Percentiles rank a stretch among this genome's conserved stretches.
These are phyloP conservation scores for Heteromurus nitidus DNA, from an alignment of 2,888 invertebrate genomes.

Conservation along the genomic window DNA sequence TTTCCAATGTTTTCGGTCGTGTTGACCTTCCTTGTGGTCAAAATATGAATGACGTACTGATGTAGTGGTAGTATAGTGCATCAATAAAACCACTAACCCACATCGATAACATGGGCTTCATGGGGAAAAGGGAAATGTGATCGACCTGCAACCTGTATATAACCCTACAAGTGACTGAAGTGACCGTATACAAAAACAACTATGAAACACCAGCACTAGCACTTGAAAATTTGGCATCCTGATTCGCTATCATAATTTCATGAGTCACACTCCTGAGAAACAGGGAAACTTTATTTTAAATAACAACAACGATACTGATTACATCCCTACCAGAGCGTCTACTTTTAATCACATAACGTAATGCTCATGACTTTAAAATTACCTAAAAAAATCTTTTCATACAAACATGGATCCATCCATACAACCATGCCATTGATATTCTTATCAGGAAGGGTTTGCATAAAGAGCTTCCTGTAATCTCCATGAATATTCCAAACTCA, in stretches of 20 bases:
- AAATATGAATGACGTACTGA: neutral
- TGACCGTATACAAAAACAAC: too few relatives aligned
- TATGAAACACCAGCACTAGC: too few relatives aligned
- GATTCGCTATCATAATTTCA: too few relatives aligned
- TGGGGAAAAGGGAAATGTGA: neutral
- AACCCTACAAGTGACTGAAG: too few relatives aligned
- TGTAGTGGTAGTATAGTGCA: neutral
- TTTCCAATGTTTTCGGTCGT: constrained; percentile 14
- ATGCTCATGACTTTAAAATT: neutral
- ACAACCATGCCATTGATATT: neutral
- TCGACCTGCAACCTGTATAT: too few relatives aligned
- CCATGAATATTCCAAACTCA: neutral
- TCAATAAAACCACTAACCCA: constrained; percentile 16
- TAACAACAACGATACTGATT: too few relatives aligned
- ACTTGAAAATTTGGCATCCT: too few relatives aligned
- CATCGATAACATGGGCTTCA: neutral
- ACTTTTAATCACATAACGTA: too few relatives aligned
- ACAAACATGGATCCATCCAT: neutral
- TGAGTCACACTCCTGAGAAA: too few relatives aligned
- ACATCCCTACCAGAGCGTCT: too few relatives aligned
- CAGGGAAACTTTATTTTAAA: too few relatives aligned
- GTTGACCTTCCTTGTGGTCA: constrained; percentile 36
- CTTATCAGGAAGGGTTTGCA: neutral
- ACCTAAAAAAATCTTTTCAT: neutral
- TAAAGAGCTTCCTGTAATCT: neutral